Evolutionary conservation across 2,113 vertebrate genomes (phyloP).

Genomic region (Lampris megalopsis): DNA sequence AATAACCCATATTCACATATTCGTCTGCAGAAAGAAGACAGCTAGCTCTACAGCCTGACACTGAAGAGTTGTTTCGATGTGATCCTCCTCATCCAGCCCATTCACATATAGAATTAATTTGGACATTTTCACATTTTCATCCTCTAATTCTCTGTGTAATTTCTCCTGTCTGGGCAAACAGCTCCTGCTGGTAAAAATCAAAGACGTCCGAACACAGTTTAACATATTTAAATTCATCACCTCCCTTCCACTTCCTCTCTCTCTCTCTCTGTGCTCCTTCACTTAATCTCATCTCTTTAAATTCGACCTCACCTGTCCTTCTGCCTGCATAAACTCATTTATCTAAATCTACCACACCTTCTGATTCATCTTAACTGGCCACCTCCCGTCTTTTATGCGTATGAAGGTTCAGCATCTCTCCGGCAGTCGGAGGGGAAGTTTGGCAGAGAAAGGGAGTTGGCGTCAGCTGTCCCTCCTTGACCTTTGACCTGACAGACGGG

Average conservation of each 20-base stretch:
- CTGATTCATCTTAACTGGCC: constrained; percentile 13
- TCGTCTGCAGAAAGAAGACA: background rate
- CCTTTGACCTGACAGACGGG: constrained; percentile 33
- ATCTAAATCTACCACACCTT: background rate
- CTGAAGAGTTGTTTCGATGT: background rate
- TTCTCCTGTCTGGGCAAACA: background rate
- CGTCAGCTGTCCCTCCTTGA: constrained; percentile 58
- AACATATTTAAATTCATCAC: background rate
- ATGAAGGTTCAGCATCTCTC: constrained; percentile 19
- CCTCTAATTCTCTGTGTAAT: background rate
- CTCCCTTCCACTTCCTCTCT: background rate
- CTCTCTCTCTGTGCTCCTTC: background rate
- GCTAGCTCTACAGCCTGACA: background rate
- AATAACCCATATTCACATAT: background rate
- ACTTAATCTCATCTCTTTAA: background rate
- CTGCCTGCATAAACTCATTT: background rate
- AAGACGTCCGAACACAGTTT: background rate
- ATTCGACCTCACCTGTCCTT: background rate
- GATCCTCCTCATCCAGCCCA: background rate
- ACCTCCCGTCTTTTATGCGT: constrained; percentile 5
- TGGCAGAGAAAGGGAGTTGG: constrained; percentile 31
- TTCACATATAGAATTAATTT: background rate
- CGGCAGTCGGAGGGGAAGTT: constrained; percentile 26
- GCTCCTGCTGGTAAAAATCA: background rate
- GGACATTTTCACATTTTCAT: background rate